These are phyloP conservation scores for Merodon equestris DNA, from an alignment of 2,888 invertebrate genomes.

Conservation along the genomic window DNA sequence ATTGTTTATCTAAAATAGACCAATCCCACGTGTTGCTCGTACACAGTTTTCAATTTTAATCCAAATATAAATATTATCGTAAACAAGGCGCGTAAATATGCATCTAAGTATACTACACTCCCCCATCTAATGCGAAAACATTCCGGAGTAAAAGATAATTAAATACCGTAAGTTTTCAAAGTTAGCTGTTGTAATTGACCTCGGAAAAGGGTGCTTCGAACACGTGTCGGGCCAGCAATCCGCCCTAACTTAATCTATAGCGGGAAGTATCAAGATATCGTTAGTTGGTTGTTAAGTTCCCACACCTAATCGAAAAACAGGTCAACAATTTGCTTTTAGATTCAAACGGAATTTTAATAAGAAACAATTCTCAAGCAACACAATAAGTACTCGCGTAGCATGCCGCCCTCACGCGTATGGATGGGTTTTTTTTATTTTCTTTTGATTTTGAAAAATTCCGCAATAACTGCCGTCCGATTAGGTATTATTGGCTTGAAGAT, in stretches of 20 bases:
- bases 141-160: too few relatives aligned
- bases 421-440: conserved; percentile 6
- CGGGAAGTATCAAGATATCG: neutral
- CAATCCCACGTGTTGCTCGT: too few relatives aligned
- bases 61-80: too few relatives aligned
- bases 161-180: neutral
- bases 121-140: too few relatives aligned
- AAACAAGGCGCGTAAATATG: too few relatives aligned
- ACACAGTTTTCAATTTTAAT: too few relatives aligned
- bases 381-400: conserved; percentile 1
- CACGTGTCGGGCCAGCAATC: too few relatives aligned
- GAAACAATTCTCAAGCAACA: conserved; percentile 10
- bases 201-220: too few relatives aligned
- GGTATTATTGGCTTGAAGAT: conserved; percentile 27
- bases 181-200: too few relatives aligned
- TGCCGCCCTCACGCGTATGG: conserved; percentile 11
- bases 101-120: too few relatives aligned
- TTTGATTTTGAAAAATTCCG: conserved; percentile 9
- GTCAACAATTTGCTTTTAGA: conserved; percentile 42
- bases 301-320: conserved; percentile 19
- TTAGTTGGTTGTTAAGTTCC: neutral
- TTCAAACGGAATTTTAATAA: conserved; percentile 47
- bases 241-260: too few relatives aligned
- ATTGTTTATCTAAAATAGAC: too few relatives aligned
- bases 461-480: conserved; percentile 8